Evolutionary conservation across 2,888 invertebrate species (phyloP).

Genomic region (Halictus ligatus): DNA sequence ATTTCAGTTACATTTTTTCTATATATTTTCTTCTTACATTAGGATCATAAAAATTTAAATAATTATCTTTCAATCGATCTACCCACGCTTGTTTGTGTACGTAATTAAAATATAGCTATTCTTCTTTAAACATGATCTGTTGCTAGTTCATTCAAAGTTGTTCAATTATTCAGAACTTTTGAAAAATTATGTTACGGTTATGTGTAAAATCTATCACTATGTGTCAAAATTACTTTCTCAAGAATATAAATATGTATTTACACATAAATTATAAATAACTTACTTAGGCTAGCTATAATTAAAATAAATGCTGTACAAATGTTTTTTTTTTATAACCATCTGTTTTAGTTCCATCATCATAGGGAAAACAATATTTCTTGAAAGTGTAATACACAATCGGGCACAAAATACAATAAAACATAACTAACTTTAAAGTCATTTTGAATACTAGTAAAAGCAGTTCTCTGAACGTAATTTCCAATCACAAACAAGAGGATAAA

Average conservation of each 20-base stretch:
- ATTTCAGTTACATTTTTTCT: conserved; percentile 19
- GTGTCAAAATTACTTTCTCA: conserved; percentile 32
- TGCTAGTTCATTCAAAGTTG: conserved; percentile 9
- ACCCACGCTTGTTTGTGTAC: neutral
- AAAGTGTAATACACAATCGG: conserved; percentile 14
- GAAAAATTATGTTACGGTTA: conserved; percentile 29
- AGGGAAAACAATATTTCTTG: conserved; percentile 28
- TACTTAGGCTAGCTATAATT: conserved; percentile 52
- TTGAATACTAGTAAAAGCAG: conserved; percentile 9
- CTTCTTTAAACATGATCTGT: conserved; percentile 13
- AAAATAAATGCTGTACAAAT: conserved; percentile 50
- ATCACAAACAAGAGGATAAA: neutral
- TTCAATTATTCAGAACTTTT: conserved; percentile 1
- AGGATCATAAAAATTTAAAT: conserved; percentile 6
- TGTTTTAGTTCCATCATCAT: conserved; percentile 41
- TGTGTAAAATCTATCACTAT: conserved; percentile 33
- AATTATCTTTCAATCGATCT: conserved; percentile 18
- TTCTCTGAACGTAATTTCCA: conserved; percentile 12
- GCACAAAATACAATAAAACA: conserved; percentile 28
- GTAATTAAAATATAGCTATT: conserved; percentile 21
- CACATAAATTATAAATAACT: conserved; percentile 61
- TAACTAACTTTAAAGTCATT: neutral
- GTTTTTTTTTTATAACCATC: conserved; percentile 35
- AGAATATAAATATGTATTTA: conserved; percentile 58
- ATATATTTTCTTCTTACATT: conserved; percentile 2